Evolutionary conservation across 2,888 invertebrate species (phyloP).

Genomic region (Leptopilina syphax): DNA sequence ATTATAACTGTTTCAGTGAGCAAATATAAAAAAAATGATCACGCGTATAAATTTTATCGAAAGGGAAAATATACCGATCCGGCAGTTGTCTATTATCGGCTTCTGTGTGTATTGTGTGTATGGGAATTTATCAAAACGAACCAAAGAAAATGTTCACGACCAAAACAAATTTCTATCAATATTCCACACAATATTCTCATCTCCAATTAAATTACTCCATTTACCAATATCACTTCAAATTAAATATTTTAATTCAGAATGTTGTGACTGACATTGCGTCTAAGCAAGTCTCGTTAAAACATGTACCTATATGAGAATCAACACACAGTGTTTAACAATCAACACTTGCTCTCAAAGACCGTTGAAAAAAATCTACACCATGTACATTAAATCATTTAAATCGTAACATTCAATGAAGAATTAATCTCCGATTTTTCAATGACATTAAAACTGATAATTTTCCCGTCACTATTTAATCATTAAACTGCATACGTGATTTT

Average conservation of each 20-base stretch:
- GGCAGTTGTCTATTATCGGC: conserved; percentile 37
- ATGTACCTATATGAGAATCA: not conserved
- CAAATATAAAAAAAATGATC: not conserved
- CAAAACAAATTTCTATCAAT: not conserved
- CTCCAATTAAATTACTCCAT: not conserved
- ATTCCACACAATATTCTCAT: not conserved
- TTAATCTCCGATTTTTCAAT: not conserved
- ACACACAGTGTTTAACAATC: conserved; percentile 33
- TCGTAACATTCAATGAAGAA: not conserved
- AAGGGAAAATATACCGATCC: conserved; percentile 28
- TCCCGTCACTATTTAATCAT: not conserved
- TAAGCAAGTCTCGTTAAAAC: not conserved
- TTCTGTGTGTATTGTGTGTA: not conserved
- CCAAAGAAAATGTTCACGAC: conserved; percentile 19
- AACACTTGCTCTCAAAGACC: not conserved
- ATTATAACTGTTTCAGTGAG: not conserved
- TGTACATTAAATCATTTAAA: not conserved
- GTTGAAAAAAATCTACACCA: not conserved
- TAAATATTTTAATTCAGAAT: conserved; percentile 22
- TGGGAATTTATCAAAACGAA: conserved; percentile 3
- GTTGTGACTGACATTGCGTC: conserved; percentile 37
- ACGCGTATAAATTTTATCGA: conserved; percentile 5
- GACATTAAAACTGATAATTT: not conserved
- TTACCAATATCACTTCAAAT: not conserved
- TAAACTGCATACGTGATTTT: conserved; percentile 34